Evolutionary conservation across 2,797 vertebrate species (phyloP), one percentile per base, ranked within the genome.

Genomic region (Enteromius fasciolatus): DNA sequence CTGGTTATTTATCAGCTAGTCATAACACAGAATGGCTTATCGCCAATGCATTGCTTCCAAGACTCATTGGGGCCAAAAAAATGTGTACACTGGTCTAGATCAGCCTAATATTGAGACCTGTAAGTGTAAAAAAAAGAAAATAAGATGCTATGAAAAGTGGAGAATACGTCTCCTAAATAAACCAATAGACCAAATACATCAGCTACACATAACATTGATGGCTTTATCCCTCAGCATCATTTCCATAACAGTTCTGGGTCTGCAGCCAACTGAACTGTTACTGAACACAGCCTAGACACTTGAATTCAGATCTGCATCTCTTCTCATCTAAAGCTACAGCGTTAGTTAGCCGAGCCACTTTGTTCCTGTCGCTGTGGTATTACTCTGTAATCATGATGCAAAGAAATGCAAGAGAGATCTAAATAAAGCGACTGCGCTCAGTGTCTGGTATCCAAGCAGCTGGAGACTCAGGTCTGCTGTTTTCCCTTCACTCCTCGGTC

Each of bases 321-420:
- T 1, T 14, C 36, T 69, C 23, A 80, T 70, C 67, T 33, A 70
- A 70, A 70, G 50, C 67, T 59, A n/a, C 5, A 70, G 39, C 0
- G 54, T 33, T 46, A 52, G 20, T 67, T 52, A 67, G 46, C 12
- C 0, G 46, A 4, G 46, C n/a, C 46, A 36, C 76, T 78, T 66
- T 67, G 61, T 25, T 78, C 76, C 63, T 39, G 76, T 67, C 20
- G 12, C 63, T 52, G 31, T 80, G 84, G n/a, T 72, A 31, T 77
- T 25, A 70, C 66, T 57, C 82, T 78, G 41, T 63, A 63, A 79
- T 48, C 39, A 75, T 69, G 78, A 76, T 76, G 77, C 77, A 84
- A 80, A 84, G 64, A 79, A 80, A 61, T 36, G 78, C 77, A 84
- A 76, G 70, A 17, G 59, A 36, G 54, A 78, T 67, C 18, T 68